Evolutionary conservation across 2,888 invertebrate species (phyloP).

Genomic region (Gymnocheta viridis): DNA sequence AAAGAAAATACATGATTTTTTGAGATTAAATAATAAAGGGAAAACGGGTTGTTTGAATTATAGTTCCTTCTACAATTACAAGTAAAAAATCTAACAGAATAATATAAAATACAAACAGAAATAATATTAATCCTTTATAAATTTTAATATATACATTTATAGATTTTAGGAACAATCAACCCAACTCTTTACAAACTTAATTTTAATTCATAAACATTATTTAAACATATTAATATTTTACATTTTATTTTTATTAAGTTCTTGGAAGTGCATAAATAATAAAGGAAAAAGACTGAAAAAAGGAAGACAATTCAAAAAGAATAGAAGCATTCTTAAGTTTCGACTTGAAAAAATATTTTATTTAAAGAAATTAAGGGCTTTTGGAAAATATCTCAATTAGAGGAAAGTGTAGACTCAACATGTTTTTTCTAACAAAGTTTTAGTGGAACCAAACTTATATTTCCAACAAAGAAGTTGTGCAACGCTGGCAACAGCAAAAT

Average conservation of each 20-base stretch:
- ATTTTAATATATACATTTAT: neutral
- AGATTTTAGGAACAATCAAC: constrained; percentile 45
- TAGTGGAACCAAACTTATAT: too few species aligned
- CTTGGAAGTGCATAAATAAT: neutral
- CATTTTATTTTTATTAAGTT: neutral
- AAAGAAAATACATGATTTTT: constrained; percentile 14
- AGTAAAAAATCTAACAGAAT: constrained; percentile 11
- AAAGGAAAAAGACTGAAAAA: constrained; percentile 42
- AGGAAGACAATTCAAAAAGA: neutral
- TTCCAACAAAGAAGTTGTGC: too few species aligned
- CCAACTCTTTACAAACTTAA: constrained; percentile 13
- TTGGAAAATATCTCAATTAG: too few species aligned
- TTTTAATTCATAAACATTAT: constrained; percentile 4
- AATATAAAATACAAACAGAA: constrained; percentile 6
- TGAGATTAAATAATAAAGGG: constrained; percentile 42
- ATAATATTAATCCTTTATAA: constrained; percentile 5
- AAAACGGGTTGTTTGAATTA: constrained; percentile 69
- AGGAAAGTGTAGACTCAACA: too few species aligned
- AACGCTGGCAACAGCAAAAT: too few species aligned
- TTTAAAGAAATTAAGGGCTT: too few species aligned
- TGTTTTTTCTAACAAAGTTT: too few species aligned
- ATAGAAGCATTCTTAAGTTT: neutral
- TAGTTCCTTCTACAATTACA: constrained; percentile 65
- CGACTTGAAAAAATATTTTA: too few species aligned
- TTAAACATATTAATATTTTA: constrained; percentile 20